A percentile compares a stretch with the other conserved stretches of the same genome.
phyloP scores from a whole-genome alignment of 1,140 invertebrate genomes.

The Pissodes strobi region DNA sequence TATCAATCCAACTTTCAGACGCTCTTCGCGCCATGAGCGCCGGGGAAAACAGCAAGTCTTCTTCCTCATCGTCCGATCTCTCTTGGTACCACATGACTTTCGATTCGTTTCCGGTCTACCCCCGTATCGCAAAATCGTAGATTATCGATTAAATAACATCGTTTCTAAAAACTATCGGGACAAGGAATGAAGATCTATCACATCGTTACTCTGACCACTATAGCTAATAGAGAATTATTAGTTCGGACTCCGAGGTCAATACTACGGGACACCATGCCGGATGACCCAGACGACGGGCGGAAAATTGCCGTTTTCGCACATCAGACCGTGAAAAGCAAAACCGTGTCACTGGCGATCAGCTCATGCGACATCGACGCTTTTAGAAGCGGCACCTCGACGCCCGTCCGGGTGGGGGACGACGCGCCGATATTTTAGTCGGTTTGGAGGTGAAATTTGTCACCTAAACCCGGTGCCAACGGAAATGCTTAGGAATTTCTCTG shows the following conservation, averaged over 20 bases:
- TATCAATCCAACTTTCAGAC: constrained; percentile 84
- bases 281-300: too few relatives aligned
- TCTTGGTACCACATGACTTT: constrained; percentile 68
- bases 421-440: constrained; percentile 5
- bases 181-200: constrained; percentile 23
- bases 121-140: background rate
- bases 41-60: constrained; percentile 82
- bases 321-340: constrained; percentile 6
- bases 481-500: constrained; percentile 16
- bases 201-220: constrained; percentile 8
- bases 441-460: constrained; percentile 14
- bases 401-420: background rate
- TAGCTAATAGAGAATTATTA: too few relatives aligned
- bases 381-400: constrained; percentile 38
- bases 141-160: too few relatives aligned
- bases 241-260: too few relatives aligned
- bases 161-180: constrained; percentile 2
- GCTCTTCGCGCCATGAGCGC: constrained; percentile 80
- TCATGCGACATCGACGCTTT: constrained; percentile 41
- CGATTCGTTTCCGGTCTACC: too few relatives aligned
- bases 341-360: constrained; percentile 29
- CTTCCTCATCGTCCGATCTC: constrained; percentile 68
- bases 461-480: constrained; percentile 8
- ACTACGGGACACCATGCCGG: too few relatives aligned
- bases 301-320: constrained; percentile 25